Percentiles rank a stretch among this genome's conserved stretches.
Evolutionary conservation across 2,888 invertebrate genomes (phyloP).

Genomic region (Candidula unifasciata): DNA sequence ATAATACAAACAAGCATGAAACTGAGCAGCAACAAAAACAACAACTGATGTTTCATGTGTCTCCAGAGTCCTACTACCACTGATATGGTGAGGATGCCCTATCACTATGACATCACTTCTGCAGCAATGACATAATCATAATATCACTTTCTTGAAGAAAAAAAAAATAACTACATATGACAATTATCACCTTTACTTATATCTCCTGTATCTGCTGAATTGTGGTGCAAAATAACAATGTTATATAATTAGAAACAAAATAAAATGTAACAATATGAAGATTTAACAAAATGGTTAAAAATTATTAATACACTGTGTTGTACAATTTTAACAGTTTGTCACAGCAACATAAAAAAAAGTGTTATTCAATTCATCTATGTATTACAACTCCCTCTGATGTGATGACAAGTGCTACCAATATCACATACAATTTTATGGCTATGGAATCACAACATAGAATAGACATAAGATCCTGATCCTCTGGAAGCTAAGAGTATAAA

Average conservation of each 20-base stretch:
- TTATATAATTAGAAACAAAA: too few species aligned
- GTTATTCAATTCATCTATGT: background rate
- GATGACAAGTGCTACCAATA: constrained; percentile 12
- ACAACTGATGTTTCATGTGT: background rate
- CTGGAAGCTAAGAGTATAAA: too few species aligned
- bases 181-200: constrained; percentile 16
- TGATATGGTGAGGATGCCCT: background rate
- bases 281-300: background rate
- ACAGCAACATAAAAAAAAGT: constrained; percentile 13
- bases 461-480: background rate
- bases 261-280: background rate
- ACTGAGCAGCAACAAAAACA: background rate
- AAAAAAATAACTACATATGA: background rate
- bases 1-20: too few species aligned
- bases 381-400: background rate
- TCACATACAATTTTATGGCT: constrained; percentile 49
- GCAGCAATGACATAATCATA: background rate
- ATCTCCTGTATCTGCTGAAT: constrained; percentile 26
- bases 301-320: background rate
- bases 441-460: constrained; percentile 19
- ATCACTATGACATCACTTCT: constrained; percentile 17
- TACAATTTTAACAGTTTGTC: background rate
- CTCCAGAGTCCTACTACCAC: constrained; percentile 4
- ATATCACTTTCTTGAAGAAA: constrained; percentile 2
- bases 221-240: background rate